Evolutionary conservation across 2,113 vertebrate species (phyloP).

Genomic region (Pomatorhinus ruficollis): DNA sequence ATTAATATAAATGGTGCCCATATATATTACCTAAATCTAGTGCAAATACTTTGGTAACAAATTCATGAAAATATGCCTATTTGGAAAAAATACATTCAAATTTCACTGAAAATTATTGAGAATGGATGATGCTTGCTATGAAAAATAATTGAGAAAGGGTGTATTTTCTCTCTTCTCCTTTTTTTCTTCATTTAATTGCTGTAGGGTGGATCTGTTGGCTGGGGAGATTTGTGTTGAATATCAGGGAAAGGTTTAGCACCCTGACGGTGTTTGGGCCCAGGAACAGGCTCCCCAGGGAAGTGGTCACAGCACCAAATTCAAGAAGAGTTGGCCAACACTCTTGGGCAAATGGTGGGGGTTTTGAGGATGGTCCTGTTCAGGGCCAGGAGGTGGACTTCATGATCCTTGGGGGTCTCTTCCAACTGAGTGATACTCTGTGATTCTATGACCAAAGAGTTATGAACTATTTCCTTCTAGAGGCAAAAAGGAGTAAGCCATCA

Average conservation of each 20-base stretch:
- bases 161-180: background rate
- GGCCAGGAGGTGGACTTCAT: background rate
- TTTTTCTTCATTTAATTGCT: background rate
- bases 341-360: accelerated
- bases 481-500: background rate
- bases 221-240: accelerated
- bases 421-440: background rate
- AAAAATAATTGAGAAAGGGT: background rate
- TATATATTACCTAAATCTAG: background rate
- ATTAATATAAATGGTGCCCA: background rate
- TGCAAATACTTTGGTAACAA: background rate
- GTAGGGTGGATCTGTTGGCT: accelerated
- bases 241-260: background rate
- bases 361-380: background rate
- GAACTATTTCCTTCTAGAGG: background rate
- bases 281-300: background rate
- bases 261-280: too few species aligned
- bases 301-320: background rate
- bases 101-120: background rate
- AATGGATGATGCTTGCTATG: background rate
- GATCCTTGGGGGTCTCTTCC: background rate
- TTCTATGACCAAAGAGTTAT: background rate
- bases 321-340: background rate
- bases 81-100: background rate
- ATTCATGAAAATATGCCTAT: background rate